Percentiles rank a stretch among this genome's conserved stretches.
phyloP scores from a whole-genome alignment of 30 jellyfish, hydroid and myxozoan genomes.

The Hydractinia echinata region DNA sequence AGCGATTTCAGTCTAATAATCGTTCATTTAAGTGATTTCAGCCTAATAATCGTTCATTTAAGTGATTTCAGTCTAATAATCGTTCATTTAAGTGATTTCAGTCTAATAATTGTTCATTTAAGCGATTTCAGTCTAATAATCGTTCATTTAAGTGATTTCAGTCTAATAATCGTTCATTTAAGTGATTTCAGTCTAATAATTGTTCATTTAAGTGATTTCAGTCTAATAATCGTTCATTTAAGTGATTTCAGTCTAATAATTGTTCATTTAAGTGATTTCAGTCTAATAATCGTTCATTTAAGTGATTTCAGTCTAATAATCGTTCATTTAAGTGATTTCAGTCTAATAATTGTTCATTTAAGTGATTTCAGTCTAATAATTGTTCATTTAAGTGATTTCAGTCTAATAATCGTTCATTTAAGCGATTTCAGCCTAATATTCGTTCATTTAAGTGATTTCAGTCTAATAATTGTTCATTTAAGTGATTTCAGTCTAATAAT shows the following conservation, averaged over 20 bases:
- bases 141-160: not conserved
- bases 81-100: not conserved
- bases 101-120: too few species aligned
- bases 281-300: too few species aligned
- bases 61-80: not conserved
- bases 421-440: not conserved
- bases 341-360: not conserved
- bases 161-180: not conserved
- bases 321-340: not conserved
- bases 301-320: too few species aligned
- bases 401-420: too few species aligned
- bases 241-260: not conserved
- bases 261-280: not conserved
- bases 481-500: not conserved
- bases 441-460: not conserved
- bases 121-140: too few species aligned
- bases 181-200: not conserved
- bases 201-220: too few species aligned
- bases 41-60: too few species aligned
- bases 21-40: too few species aligned
- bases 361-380: not conserved
- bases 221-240: too few species aligned
- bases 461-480: too few species aligned
- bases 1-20: not conserved
- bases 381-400: too few species aligned